Evolutionary conservation across 2,113 vertebrate genomes (phyloP), one percentile per base, ranked within the genome.

Genomic region (Gymnobelideus leadbeateri): DNA sequence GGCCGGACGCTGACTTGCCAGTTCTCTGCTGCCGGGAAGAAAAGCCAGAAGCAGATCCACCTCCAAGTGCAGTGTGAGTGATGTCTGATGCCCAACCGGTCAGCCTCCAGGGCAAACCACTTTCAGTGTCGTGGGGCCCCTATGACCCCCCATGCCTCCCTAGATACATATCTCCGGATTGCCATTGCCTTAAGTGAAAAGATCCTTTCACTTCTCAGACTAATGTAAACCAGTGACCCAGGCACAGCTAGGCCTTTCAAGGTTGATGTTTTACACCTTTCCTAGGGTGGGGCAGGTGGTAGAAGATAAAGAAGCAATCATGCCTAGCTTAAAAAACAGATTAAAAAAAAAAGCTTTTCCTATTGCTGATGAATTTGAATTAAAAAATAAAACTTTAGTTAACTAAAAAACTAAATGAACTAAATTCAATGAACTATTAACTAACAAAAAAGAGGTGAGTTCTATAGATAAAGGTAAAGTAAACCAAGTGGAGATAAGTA

Each of bases 41-140:
- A 0, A 25, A 57, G 23, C 0, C 51, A 51, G 0, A 0, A 10
- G 0, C 91, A 98, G 91, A 23, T 98, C 0, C 6, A 0, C 25
- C 98, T 99, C 54, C 91, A 84, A 28, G 98, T 99, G 95, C 95
- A 97, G 92, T 91, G 98, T 99, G 98, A 95, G 99, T 98, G 77
- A 43, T 21, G 7, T 21, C n/a, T 8, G n/a, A 28, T 57, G 57
- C 11, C 26, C 28, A 47, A 37, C 24, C n/a, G 43, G 91, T 12
- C 52, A n/a, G 8, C 52, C 50, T 53, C 23, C 23, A 2, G 23
- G 23, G 11, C 57, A 31, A 68, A 14, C 31, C 10, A 31, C 26
- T 28, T 28, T 57, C 57, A 68, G 28, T 8, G 19, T 8, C n/a
- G 6, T 21, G 2, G 68, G 16, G n/a, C 43, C 37, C n/a, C 19